Evolutionary conservation across 2,888 invertebrate genomes (phyloP).

Genomic region (Ormyrus thymus): DNA sequence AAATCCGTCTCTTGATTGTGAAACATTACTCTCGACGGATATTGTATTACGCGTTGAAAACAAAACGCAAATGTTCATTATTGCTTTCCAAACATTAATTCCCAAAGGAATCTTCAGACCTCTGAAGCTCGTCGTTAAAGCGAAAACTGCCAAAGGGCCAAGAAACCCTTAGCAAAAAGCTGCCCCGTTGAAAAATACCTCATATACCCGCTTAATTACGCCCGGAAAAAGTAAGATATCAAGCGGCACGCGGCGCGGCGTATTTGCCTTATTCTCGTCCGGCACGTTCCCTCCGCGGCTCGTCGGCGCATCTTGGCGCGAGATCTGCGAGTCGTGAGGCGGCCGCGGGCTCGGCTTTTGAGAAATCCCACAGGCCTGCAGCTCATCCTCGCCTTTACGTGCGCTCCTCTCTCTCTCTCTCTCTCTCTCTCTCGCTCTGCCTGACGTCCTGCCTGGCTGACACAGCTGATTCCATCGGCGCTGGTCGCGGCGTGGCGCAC

Average conservation of each 20-base stretch:
- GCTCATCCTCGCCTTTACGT: slow-evolving; percentile 36
- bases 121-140: no score
- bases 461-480: slow-evolving; percentile 40
- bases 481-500: not conserved
- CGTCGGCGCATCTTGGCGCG: slow-evolving; percentile 14
- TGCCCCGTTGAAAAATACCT: not conserved
- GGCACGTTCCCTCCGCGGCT: no score
- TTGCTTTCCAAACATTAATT: no score
- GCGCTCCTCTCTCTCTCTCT: slow-evolving; percentile 5
- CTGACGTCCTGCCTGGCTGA: slow-evolving; percentile 23
- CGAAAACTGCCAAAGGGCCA: no score
- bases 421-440: not conserved
- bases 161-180: no score
- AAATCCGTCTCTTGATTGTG: no score
- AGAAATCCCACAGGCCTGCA: slow-evolving; percentile 5
- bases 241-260: not conserved
- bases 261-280: not conserved
- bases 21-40: no score
- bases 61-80: no score
- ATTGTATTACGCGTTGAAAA: no score
- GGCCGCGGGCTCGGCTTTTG: slow-evolving; percentile 29
- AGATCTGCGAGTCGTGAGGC: slow-evolving; percentile 38
- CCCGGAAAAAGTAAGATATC: not conserved
- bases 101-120: no score
- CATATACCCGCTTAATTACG: slow-evolving; percentile 11